Evolutionary conservation across 2,113 vertebrate species (phyloP).

Genomic region (Mellivora capensis): DNA sequence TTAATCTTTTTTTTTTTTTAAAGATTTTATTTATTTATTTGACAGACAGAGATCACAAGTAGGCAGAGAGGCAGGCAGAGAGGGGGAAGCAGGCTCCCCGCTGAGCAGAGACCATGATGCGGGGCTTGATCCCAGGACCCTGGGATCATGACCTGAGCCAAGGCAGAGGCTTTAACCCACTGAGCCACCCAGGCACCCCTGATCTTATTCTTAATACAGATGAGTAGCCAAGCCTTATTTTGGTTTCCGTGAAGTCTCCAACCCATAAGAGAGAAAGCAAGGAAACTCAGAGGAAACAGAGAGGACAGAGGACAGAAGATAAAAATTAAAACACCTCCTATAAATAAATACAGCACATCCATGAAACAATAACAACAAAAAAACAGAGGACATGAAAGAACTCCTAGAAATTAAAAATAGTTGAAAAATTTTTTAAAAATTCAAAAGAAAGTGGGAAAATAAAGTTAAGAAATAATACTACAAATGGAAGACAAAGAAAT

Average conservation of each 20-base stretch:
- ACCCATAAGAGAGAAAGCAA: neutral
- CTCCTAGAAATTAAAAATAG: neutral
- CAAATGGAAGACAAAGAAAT: neutral
- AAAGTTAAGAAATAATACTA: neutral
- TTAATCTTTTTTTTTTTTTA: too few species aligned
- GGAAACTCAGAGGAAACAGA: neutral
- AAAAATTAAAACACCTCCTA: neutral
- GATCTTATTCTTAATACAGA: neutral
- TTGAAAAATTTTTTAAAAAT: neutral
- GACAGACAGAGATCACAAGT: too few species aligned
- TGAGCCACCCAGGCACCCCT: too few species aligned
- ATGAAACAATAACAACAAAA: neutral
- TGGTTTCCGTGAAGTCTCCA: neutral
- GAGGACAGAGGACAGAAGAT: neutral
- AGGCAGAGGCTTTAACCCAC: too few species aligned
- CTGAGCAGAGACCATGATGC: too few species aligned
- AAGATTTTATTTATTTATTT: too few species aligned
- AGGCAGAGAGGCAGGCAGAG: too few species aligned
- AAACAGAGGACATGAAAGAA: neutral
- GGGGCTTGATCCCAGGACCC: too few species aligned
- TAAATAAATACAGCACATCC: neutral
- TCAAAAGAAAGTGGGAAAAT: neutral
- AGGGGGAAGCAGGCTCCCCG: too few species aligned
- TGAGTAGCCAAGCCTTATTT: neutral
- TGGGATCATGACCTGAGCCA: too few species aligned